A percentile compares a stretch with the other conserved stretches of the same genome.
Conservation (phyloP, 2,888 invertebrate species). For the Physocephala rufipes region DNA sequence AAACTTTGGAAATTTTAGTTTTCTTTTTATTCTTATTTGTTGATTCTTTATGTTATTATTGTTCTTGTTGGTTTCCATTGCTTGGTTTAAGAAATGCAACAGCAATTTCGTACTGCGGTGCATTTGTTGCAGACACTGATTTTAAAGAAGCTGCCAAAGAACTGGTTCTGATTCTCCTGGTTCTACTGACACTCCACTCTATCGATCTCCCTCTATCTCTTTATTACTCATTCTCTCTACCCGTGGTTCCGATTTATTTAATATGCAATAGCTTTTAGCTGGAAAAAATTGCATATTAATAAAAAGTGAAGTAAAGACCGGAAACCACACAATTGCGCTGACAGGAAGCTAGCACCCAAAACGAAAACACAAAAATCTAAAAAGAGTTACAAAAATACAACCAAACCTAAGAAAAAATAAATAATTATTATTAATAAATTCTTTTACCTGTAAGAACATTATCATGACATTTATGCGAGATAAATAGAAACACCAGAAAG, state of each 20-base stretch:
- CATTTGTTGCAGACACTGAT: too few relatives aligned
- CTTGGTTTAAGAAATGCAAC: not conserved
- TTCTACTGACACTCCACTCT: not conserved
- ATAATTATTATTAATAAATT: too few relatives aligned
- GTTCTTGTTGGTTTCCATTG: not conserved
- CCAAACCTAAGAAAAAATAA: too few relatives aligned
- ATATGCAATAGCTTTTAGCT: not conserved
- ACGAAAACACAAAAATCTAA: too few relatives aligned
- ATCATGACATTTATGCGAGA: too few relatives aligned
- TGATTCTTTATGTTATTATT: not conserved
- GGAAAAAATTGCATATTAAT: slow-evolving; percentile 1
- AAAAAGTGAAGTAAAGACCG: slow-evolving; percentile 1
- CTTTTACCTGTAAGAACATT: too few relatives aligned
- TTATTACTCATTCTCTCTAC: not conserved
- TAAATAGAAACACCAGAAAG: too few relatives aligned
- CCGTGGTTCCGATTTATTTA: not conserved
- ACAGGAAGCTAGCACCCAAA: too few relatives aligned
- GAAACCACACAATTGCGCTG: not conserved
- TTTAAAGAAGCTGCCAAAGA: too few relatives aligned
- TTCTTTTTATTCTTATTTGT: not conserved
- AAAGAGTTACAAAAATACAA: too few relatives aligned
- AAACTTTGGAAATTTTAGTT: slow-evolving; percentile 1
- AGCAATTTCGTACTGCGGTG: too few relatives aligned
- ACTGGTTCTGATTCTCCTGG: not conserved
- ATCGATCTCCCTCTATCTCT: not conserved